Evolutionary conservation across 2,113 vertebrate species (phyloP).

Genomic region (Hypanus sabinus): DNA sequence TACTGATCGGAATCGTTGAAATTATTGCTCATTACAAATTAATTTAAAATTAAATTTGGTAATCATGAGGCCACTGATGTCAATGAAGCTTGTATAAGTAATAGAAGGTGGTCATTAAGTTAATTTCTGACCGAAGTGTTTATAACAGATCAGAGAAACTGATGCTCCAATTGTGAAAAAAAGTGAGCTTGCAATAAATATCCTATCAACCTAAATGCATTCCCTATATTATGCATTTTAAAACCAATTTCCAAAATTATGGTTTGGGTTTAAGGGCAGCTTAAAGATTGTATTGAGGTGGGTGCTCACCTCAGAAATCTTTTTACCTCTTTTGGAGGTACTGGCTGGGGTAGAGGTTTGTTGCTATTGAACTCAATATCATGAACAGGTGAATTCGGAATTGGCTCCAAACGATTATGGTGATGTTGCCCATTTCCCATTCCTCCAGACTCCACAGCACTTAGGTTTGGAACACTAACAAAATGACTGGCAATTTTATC

Average conservation of each 20-base stretch:
- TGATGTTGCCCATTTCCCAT: constrained; percentile 75
- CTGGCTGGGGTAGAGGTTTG: constrained; percentile 91
- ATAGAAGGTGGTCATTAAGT: background rate
- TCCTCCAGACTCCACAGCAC: constrained; percentile 80
- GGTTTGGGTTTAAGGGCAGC: background rate
- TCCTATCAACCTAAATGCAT: background rate
- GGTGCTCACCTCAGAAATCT: constrained; percentile 95
- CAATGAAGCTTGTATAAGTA: background rate
- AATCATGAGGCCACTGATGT: background rate
- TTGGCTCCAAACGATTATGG: constrained; percentile 84
- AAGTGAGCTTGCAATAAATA: background rate
- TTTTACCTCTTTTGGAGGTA: constrained; percentile 95
- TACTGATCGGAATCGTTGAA: background rate
- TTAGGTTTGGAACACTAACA: constrained; percentile 93
- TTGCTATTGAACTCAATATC: constrained; percentile 94
- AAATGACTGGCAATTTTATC: constrained; percentile 93
- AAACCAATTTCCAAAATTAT: background rate
- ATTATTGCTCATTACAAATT: background rate
- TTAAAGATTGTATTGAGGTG: constrained; percentile 43
- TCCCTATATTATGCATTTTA: background rate
- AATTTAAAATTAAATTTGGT: background rate
- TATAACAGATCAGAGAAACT: background rate
- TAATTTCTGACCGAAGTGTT: background rate
- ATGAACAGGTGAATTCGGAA: constrained; percentile 93
- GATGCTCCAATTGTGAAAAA: background rate